Evolutionary conservation across 2,113 vertebrate genomes (phyloP), one percentile per base, ranked within the genome.

Genomic region (Myotis davidii): DNA sequence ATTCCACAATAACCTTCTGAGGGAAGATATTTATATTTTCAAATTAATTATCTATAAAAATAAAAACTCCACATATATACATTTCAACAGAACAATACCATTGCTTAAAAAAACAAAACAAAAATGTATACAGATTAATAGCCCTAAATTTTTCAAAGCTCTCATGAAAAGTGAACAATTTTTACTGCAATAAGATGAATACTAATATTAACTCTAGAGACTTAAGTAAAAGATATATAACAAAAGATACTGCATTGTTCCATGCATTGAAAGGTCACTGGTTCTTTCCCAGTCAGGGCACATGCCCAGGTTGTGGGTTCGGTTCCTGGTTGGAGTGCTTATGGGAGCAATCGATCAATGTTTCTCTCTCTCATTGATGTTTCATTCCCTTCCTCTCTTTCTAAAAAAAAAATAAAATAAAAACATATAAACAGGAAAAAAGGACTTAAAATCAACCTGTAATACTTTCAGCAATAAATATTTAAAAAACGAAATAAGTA

Each of bases 1-100:
- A 87, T 76, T 72, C 50, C 52, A 90, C 72, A 94, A 50, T 73
- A 85, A 70, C 42, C 48, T 92, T 74, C 67, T 85, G 32, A 88
- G 67, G 23, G 79, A 77, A 94, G 82, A 76, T 85, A 94, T 94
- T 32, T 29, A 78, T 85, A 82, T 48, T n/a, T 56, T 82, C 6
- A 93, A 88, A 92, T 91, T 94, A 96, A 83, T 91, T 95, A 93
- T 69, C 39, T 88, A 61, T 74, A 82, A 88, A 94, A 94, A 67
- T 34, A 85, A 87, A 50, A 72, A 56, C 37, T 69, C 5, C 42
- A 88, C 50, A 59, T 45, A 42, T 10, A 37, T 83, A 42, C 1
- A 59, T 90, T 94, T 93, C 29, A 95, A 42, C 6, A 82, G 20
- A 85, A 25, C 18, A 83, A 45, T 18, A 76, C 27, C 17, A 82